Evolutionary conservation across 2,797 vertebrate genomes (phyloP), one percentile per base, ranked within the genome.

Genomic region (Selene dorsalis): DNA sequence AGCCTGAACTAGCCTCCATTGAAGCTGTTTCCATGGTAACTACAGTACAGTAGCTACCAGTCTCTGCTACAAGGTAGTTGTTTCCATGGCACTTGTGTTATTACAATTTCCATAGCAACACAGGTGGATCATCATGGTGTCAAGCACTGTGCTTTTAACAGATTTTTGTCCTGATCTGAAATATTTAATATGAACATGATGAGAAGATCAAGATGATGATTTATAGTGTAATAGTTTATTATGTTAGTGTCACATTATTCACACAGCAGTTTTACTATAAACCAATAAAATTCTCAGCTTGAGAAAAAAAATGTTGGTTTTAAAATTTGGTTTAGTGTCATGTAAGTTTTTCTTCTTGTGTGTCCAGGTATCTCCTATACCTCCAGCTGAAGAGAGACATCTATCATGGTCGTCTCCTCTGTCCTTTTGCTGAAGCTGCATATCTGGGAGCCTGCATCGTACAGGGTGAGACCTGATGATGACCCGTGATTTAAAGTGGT

Each of bases 381-480:
- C 94, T 99, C 73, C 98, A 99, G 91, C 82, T 99, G 89, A 99
- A 99, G 92, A 96, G 98, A 82, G 98, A 99, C 22, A 96, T 99
- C 91, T 98, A 98, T 88, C 98, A 99, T 1, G 98, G 98, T 13
- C 96, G 98, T 69, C 94, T 99, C 80, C 95, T 99, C 62, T 99
- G 98, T 75, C 97, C 96, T 17, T 98, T 98, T 81, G 95, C 96
- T 55, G 98, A 99, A 84, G 98, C 98, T 86, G 97, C 96, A 30
- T 98, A 96, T 88, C 90, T 99, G 79, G 98, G 98, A 91, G 97
- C 97, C 73, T 99, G 97, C 86, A 96, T 99, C 32, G 79, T 98
- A 17, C 98, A 99, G 95, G 97, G 98, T 98, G 90, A 95, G 89
- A n/a, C 14, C 48, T 12, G 7, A 11, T 38, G 35, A 67, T 6